Percentiles rank a stretch among this genome's conserved stretches.
Conservation (phyloP, 2,888 invertebrate genomes). For the Oscheius sp. region DNA sequence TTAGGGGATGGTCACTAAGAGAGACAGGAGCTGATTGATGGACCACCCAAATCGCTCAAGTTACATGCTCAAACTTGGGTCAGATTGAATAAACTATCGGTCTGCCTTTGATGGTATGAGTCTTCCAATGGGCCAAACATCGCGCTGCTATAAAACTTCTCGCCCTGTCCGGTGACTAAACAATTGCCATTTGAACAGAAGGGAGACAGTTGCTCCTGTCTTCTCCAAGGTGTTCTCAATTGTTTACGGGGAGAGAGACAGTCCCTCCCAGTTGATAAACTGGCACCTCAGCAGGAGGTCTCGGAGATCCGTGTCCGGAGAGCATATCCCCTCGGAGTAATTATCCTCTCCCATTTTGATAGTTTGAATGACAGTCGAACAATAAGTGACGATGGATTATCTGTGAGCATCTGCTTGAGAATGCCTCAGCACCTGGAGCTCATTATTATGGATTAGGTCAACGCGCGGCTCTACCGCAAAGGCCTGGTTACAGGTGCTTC, state of each 20-base stretch:
- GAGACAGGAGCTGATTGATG: no score
- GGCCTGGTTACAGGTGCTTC: conserved; percentile 11
- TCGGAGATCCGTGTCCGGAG: not conserved
- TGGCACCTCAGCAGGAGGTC: conserved; percentile 28
- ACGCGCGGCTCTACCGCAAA: not conserved
- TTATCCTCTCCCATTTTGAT: not conserved
- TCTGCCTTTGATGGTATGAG: conserved; percentile 7
- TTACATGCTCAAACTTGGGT: conserved; percentile 20
- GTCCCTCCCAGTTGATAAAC: conserved; percentile 13
- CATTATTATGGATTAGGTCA: conserved; percentile 33
- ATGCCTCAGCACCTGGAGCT: conserved; percentile 12
- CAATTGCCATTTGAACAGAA: conserved; percentile 23
- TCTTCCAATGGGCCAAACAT: not conserved
- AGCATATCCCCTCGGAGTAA: conserved; percentile 2
- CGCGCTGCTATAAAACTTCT: conserved; percentile 21
- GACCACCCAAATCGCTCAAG: not conserved
- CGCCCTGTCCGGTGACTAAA: conserved; percentile 4
- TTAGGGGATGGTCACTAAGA: not conserved
- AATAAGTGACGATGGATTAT: conserved; percentile 25
- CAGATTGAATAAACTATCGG: conserved; percentile 10
- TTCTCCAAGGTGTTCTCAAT: conserved; percentile 17
- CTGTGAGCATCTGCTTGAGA: conserved; percentile 19
- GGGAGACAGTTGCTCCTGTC: conserved; percentile 16
- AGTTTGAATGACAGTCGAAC: conserved; percentile 27
- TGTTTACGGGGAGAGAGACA: conserved; percentile 20